Base-by-base conservation (phyloP, 2,113 vertebrate species). In the Parus major region DNA sequence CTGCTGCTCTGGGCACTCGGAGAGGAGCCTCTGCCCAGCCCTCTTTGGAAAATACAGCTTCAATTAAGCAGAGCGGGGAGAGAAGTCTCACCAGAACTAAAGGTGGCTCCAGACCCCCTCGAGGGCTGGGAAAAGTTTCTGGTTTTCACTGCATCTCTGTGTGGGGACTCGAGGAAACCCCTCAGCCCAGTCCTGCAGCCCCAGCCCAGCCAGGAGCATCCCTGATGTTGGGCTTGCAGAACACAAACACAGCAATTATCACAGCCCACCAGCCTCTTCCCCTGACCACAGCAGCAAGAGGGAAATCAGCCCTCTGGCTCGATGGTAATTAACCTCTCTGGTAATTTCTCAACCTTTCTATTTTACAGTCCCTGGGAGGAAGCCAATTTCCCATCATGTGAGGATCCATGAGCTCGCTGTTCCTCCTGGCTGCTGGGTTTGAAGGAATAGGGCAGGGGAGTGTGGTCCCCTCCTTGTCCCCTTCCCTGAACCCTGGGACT, bases 111-210 rank as follows among this genome's bases (percentile, higher is more conserved):
- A 83, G 80, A 10, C 11, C 7, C 36, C 59, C 39, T 11, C 0
- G 1, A 39, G 21, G 14, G 25, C n/a, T 57, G 42, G 17, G 7
- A 4, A 17, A 1, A n/a, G 1, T 12, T 60, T 16, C 25, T 18
- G 3, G 10, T 64, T 47, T 29, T 46, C 31, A 4, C 2, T 5
- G 14, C 23, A 33, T 2, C 83, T 57, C 36, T 2, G 0, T 0
- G 9, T 17, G 44, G 27, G 20, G 86, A 50, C 49, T 27, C 5
- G 10, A 35, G 39, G 35, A 42, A 22, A 8, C 2, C 11, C 5
- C 29, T 28, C 5, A 55, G 69, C 28, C 61, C 53, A 15, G n/a
- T 4, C 17, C 46, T 15, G 65, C 50, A 66, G 61, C 66, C 66
- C 53, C 7, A 22, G 19, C 4, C 2, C 4, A 63, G 28, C 3